Base-by-base conservation (phyloP, 2,797 vertebrate species). In the Sebastes ruberrimus region DNA sequence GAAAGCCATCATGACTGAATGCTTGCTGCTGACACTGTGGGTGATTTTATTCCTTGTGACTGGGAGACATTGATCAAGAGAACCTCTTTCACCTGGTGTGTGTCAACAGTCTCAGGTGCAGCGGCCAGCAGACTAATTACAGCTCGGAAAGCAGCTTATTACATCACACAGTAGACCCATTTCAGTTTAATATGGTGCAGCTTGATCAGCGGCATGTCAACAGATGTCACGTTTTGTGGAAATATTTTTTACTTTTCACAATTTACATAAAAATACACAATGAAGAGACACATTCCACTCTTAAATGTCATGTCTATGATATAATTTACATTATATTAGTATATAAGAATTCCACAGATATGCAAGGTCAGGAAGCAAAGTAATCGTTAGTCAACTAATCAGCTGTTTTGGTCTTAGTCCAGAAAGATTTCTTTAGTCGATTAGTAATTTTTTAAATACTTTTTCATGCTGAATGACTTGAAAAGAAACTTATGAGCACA, bases 51-150 rank as follows among this genome's bases (percentile, higher is more conserved):
- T 70, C 55, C 59, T 1, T 63, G 35, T 65, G 57, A 61, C 49
- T 3, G 23, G 20, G 22, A 62, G 18, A 11, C 16, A 1, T 30
- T 7, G 81, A 87, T 94, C 60, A 84, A 68, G 65, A 13, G 25
- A 79, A 93, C 16, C 3, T 16, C 25, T 69, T 83, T 85, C 94
- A 94, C 79, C 92, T 94, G 93, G 22, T 81, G 74, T 7, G 46
- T 33, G 59, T 46, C 46, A n/a, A 5, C 69, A 14, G 5, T 14
- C 61, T 52, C 90, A 88, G 86, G 60, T 81, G 74, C 62, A 71
- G 13, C n/a, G 0, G 23, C 27, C 52, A 18, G 46, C 23, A 33
- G 9, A 6, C 53, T 71, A 9, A 85, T 79, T 76, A 53, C 53
- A 74, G 38, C 23, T 22, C 1, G 3, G n/a, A 55, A 5, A 65